These are phyloP conservation scores for Procavia capensis DNA, from an alignment of 2,113 vertebrate genomes.

Conservation along the genomic window DNA sequence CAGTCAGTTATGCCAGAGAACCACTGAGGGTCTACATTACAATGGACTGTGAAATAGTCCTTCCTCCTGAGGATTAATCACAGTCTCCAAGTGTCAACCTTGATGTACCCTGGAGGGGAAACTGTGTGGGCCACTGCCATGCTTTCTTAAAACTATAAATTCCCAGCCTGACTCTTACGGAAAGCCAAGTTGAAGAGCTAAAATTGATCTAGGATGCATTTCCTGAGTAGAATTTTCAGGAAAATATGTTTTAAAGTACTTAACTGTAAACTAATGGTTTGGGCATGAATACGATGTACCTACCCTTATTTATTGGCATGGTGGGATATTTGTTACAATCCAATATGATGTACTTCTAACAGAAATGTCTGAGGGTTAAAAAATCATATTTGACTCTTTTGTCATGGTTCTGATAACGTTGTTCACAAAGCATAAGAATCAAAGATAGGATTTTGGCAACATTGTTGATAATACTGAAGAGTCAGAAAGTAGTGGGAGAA, in stretches of 20 bases:
- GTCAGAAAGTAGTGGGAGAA: not conserved
- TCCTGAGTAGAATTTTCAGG: not conserved
- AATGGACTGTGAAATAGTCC: not conserved
- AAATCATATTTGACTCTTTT: not conserved
- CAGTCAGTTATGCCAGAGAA: not conserved
- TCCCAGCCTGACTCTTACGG: not conserved
- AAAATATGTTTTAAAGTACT: not conserved
- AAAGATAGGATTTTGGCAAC: not conserved
- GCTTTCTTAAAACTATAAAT: not conserved
- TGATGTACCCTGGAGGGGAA: not conserved
- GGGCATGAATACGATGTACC: not conserved
- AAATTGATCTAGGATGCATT: not conserved
- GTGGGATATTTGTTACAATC: not conserved
- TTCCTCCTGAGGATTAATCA: not conserved
- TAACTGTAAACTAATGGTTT: not conserved
- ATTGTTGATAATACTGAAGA: not conserved
- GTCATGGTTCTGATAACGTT: not conserved
- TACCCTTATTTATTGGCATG: not conserved
- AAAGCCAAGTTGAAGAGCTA: not conserved
- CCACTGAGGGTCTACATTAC: not conserved
- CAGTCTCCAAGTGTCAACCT: not conserved
- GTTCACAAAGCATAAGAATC: not conserved
- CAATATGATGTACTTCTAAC: not conserved
- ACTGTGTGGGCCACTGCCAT: not conserved
- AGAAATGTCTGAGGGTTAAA: not conserved